These are phyloP conservation scores for Mactra quadrangularis DNA, from an alignment of 1,140 invertebrate genomes.

Conservation along the genomic window DNA sequence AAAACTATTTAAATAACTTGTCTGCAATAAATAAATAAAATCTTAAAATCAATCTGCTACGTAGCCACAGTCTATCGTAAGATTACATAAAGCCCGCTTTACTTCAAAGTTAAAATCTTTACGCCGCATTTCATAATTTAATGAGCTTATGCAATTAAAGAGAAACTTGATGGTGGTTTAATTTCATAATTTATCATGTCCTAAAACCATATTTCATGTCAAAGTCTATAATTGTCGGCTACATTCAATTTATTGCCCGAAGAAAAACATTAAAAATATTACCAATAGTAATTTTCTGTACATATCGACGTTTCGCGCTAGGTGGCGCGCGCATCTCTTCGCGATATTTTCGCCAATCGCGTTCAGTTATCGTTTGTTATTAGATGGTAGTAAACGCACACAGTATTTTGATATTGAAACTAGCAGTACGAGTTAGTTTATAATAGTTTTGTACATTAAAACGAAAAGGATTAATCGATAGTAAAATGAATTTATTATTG, in stretches of 20 bases:
- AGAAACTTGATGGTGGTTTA: constrained; percentile 11
- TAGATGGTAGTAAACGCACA: not conserved
- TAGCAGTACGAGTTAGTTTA: not conserved
- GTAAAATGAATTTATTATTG: constrained; percentile 18
- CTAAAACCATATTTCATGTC: constrained; percentile 1
- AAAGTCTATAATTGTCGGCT: constrained; percentile 1
- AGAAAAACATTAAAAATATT: constrained; percentile 16
- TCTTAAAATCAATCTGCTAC: not conserved
- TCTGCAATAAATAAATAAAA: constrained; percentile 3
- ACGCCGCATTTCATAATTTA: constrained; percentile 10
- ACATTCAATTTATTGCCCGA: constrained; percentile 20
- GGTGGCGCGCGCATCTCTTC: constrained; percentile 31
- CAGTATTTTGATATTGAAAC: not conserved
- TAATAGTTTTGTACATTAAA: constrained; percentile 3
- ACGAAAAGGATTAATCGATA: constrained; percentile 1
- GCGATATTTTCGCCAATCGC: constrained; percentile 19
- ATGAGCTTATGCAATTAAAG: constrained; percentile 4
- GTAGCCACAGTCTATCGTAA: not conserved
- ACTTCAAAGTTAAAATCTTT: not conserved
- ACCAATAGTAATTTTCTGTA: constrained; percentile 26
- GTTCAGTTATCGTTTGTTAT: not conserved
- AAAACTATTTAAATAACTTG: not conserved
- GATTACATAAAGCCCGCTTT: not conserved
- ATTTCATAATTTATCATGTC: constrained; percentile 37
- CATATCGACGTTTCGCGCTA: constrained; percentile 17